Evolutionary conservation across 2,888 invertebrate genomes (phyloP).

Genomic region (Copidosoma aretas): DNA sequence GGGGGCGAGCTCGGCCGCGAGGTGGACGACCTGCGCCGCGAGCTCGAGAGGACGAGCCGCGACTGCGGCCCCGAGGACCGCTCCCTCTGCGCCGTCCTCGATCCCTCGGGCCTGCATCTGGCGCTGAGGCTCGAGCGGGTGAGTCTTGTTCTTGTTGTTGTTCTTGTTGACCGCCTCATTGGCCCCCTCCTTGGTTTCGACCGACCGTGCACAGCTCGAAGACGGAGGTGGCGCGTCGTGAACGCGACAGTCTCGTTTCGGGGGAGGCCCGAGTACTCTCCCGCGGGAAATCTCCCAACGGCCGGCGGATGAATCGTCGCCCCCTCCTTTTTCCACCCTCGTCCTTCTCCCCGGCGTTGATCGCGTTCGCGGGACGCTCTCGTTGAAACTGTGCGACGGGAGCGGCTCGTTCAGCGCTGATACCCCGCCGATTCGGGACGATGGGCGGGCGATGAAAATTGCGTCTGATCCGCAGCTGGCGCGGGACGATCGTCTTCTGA

Average conservation of each 20-base stretch:
- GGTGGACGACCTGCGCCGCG: conserved; percentile 68
- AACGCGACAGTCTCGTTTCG: no score
- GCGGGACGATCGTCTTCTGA: conserved; percentile 64
- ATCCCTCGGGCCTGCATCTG: conserved; percentile 74
- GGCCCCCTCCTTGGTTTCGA: no score
- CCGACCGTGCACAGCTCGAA: no score
- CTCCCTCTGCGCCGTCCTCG: conserved; percentile 78
- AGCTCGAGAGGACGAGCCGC: conserved; percentile 69
- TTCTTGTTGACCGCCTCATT: neutral
- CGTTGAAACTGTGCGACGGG: no score
- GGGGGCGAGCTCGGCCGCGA: conserved; percentile 67
- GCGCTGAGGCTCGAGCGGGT: conserved; percentile 71
- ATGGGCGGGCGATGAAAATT: no score
- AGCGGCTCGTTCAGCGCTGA: no score
- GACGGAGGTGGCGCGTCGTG: no score
- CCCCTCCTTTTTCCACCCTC: neutral
- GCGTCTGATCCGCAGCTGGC: conserved; percentile 61
- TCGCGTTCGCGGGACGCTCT: no score
- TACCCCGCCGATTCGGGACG: no score
- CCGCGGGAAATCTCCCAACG: no score
- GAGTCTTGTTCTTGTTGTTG: neutral
- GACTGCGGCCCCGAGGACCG: conserved; percentile 75
- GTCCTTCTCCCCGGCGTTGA: neutral
- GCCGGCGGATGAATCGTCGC: no score
- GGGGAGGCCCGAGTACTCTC: no score